Percentiles rank a stretch among this genome's conserved stretches.
Conservation (phyloP, 2,113 vertebrate genomes). For the Prinia subflava region DNA sequence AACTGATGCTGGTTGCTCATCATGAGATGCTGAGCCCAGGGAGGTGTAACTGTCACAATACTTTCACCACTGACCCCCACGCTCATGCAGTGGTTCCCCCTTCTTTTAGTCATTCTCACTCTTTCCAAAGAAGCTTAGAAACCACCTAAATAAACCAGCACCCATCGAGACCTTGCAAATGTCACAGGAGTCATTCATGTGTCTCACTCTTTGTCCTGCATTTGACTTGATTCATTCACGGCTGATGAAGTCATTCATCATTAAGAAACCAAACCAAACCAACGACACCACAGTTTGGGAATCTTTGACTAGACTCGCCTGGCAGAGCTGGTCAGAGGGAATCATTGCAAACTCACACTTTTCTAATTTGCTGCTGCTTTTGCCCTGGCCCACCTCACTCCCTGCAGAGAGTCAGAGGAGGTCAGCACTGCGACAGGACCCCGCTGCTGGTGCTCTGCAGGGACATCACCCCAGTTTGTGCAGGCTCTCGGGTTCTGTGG, state of each 20-base stretch:
- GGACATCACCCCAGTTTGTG: background rate
- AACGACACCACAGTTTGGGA: slow-evolving; percentile 13
- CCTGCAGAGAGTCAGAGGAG: background rate
- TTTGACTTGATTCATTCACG: slow-evolving; percentile 58
- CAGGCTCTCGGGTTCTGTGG: background rate
- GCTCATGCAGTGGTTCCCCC: background rate
- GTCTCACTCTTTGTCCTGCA: slow-evolving; percentile 55
- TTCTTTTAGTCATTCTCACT: slow-evolving; percentile 41
- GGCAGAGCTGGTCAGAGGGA: slow-evolving; percentile 10
- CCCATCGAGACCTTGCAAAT: slow-evolving; percentile 56
- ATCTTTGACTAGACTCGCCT: slow-evolving; percentile 35
- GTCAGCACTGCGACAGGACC: background rate
- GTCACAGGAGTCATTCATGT: slow-evolving; percentile 64
- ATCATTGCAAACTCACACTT: background rate
- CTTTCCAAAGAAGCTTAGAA: slow-evolving; percentile 63
- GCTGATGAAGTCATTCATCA: slow-evolving; percentile 65
- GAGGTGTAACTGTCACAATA: background rate
- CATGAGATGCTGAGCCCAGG: background rate
- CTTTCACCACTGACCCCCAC: background rate
- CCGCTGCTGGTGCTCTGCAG: background rate
- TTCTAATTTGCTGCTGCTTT: slow-evolving; percentile 9
- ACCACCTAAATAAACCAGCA: slow-evolving; percentile 67
- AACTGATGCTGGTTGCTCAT: background rate
- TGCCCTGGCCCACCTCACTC: background rate
- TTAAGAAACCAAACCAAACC: slow-evolving; percentile 51